Evolutionary conservation across 2,113 vertebrate genomes (phyloP).

Genomic region (Lota lota): DNA sequence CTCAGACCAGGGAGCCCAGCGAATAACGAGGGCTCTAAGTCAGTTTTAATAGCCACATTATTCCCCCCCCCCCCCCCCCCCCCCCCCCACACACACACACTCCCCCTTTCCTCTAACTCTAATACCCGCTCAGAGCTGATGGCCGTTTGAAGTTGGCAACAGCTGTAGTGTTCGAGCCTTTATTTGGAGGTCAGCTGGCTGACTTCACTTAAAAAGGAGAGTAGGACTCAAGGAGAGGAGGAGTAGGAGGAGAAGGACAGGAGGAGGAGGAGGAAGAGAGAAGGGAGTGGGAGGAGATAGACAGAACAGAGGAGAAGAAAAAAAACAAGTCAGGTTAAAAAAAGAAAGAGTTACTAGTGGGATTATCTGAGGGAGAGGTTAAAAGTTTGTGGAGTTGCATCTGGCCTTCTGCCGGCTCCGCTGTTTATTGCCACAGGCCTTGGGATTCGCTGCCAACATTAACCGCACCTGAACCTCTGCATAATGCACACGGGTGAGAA

Average conservation of each 20-base stretch:
- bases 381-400: conserved; percentile 79
- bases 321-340: conserved; percentile 65
- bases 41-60: conserved; percentile 77
- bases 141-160: conserved; percentile 76
- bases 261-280: conserved; percentile 25
- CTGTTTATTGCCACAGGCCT: conserved; percentile 78
- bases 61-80: conserved; percentile 59
- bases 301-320: conserved; percentile 52
- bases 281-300: conserved; percentile 26
- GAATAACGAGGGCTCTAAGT: conserved; percentile 68
- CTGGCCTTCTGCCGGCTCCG: conserved; percentile 78
- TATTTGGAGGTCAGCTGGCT: conserved; percentile 78
- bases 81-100: conserved; percentile 55
- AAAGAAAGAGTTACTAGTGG: conserved; percentile 63
- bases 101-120: conserved; percentile 45
- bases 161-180: conserved; percentile 77
- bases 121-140: conserved; percentile 56
- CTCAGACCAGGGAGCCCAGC: conserved; percentile 59
- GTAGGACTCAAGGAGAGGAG: conserved; percentile 21
- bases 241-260: conserved; percentile 15
- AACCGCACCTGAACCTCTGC: conserved; percentile 77
- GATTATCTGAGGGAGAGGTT: conserved; percentile 77
- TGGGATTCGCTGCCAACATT: conserved; percentile 76
- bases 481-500: conserved; percentile 37
- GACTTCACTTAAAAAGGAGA: conserved; percentile 73